These are phyloP conservation scores for Lineus longissimus DNA, from an alignment of 1,140 invertebrate genomes.

Conservation along the genomic window DNA sequence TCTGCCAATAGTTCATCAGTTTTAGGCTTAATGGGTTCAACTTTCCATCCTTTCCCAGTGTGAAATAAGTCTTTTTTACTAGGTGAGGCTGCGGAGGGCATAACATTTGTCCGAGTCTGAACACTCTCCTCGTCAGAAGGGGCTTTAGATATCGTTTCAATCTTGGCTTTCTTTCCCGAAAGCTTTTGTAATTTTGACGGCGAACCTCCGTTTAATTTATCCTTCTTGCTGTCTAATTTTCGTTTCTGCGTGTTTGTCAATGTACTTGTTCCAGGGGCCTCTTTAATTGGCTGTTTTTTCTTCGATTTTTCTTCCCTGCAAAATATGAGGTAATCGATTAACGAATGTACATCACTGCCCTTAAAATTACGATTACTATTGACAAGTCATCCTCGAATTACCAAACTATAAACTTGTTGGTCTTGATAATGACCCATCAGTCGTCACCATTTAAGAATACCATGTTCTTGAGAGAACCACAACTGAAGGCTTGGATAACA, in stretches of 20 bases:
- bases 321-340: neutral
- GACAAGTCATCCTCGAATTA: too few species aligned
- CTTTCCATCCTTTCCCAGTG: neutral
- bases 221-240: neutral
- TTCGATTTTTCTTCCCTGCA: neutral
- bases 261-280: neutral
- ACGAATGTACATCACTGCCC: too few species aligned
- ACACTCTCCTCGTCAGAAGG: neutral
- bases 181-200: neutral
- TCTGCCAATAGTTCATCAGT: too few species aligned
- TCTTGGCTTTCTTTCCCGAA: slow-evolving; percentile 11
- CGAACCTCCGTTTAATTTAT: neutral
- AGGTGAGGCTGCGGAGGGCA: too few species aligned
- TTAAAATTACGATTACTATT: too few species aligned
- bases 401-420: too few species aligned
- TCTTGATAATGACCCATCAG: too few species aligned
- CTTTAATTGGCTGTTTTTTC: too few species aligned
- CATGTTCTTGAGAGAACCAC: too few species aligned
- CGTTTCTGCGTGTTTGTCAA: neutral
- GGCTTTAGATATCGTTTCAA: slow-evolving; percentile 1
- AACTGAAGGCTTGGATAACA: too few species aligned
- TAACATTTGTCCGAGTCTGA: too few species aligned
- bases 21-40: neutral
- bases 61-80: neutral
- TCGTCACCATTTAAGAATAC: too few species aligned